These are phyloP conservation scores for Idaea straminata DNA, from an alignment of 2,888 invertebrate species.

Conservation along the genomic window DNA sequence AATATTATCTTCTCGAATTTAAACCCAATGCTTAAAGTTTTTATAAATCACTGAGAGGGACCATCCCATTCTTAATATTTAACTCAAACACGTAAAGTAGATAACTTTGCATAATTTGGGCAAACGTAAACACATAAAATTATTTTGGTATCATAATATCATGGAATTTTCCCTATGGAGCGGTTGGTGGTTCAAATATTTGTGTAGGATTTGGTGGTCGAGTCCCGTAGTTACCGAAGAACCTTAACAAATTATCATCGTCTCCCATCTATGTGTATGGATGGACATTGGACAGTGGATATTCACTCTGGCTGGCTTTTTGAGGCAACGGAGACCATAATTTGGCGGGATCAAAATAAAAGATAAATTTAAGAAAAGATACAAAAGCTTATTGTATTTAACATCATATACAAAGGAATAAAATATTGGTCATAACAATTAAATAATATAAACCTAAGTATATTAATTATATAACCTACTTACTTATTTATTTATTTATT, in stretches of 20 bases:
- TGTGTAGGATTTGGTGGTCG: constrained; percentile 54
- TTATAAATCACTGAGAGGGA: constrained; percentile 14
- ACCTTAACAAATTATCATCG: not conserved
- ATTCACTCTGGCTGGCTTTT: too few species aligned
- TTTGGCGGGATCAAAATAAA: too few species aligned
- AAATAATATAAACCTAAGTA: too few species aligned
- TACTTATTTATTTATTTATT: too few species aligned
- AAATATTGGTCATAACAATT: too few species aligned
- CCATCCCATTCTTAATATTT: constrained; percentile 22
- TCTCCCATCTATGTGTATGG: not conserved
- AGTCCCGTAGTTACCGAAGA: not conserved
- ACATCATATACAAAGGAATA: too few species aligned
- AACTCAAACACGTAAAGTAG: constrained; percentile 24
- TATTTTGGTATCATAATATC: constrained; percentile 39
- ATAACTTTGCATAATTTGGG: constrained; percentile 30
- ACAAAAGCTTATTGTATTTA: too few species aligned
- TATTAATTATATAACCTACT: too few species aligned
- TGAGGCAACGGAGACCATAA: too few species aligned
- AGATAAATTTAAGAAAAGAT: too few species aligned
- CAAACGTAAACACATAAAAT: constrained; percentile 33
- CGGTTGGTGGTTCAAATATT: constrained; percentile 58
- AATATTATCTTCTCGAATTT: not conserved
- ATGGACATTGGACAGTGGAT: not conserved
- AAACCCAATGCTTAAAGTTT: constrained; percentile 7
- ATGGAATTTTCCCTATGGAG: constrained; percentile 45